A percentile compares a stretch with the other conserved stretches of the same genome.
Evolutionary conservation across 2,113 vertebrate genomes (phyloP).

Genomic region (Lasiurus borealis): DNA sequence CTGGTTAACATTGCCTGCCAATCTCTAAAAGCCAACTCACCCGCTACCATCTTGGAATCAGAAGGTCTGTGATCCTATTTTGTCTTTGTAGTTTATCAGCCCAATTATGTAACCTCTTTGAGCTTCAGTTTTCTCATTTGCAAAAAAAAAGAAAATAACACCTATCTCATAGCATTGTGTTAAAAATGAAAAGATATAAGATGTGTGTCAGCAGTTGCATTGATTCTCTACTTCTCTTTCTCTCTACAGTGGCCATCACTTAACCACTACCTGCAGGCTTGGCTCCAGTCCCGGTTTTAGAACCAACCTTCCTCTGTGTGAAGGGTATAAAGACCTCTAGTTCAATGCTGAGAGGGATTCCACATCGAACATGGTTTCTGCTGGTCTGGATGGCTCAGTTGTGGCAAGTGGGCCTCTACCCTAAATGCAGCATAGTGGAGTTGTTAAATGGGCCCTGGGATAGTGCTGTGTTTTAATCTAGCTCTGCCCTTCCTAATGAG

Average conservation of each 20-base stretch:
- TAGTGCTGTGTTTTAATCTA: neutral
- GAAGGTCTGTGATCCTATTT: neutral
- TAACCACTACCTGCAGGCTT: neutral
- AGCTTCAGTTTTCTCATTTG: neutral
- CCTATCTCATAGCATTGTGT: neutral
- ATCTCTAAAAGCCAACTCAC: neutral
- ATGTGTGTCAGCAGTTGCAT: neutral
- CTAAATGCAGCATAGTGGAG: neutral
- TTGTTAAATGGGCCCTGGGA: neutral
- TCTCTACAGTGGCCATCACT: neutral
- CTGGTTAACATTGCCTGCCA: neutral
- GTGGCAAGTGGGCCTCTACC: neutral
- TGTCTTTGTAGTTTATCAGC: neutral
- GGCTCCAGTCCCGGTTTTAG: neutral
- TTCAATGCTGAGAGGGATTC: neutral
- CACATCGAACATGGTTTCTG: neutral
- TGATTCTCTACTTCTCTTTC: neutral
- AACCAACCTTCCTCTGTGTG: neutral
- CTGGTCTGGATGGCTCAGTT: neutral
- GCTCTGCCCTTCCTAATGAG: neutral
- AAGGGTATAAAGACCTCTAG: neutral
- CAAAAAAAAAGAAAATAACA: slow-evolving; percentile 3
- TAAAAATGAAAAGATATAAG: neutral
- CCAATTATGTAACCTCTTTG: neutral
- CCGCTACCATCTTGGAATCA: slow-evolving; percentile 16